A percentile compares a stretch with the other conserved stretches of the same genome.
Evolutionary conservation across 1,140 invertebrate species (phyloP).

Genomic region (Zaprionus davidi): DNA sequence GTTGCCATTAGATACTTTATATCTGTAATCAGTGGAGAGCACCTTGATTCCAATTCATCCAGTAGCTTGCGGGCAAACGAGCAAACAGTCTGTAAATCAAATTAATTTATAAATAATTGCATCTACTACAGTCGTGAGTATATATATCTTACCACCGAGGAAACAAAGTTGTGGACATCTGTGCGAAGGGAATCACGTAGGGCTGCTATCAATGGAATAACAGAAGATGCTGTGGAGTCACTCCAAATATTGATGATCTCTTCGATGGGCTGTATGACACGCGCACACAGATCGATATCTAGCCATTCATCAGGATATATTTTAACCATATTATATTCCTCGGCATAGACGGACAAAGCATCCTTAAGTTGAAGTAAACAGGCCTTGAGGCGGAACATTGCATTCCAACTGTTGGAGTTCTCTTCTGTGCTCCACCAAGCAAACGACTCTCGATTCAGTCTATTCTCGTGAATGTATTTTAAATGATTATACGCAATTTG

Average conservation of each 20-base stretch:
- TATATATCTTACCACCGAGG: slow-evolving; percentile 46
- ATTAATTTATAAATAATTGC: background rate
- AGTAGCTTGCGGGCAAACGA: slow-evolving; percentile 60
- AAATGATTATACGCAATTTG: slow-evolving; percentile 47
- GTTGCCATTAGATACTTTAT: slow-evolving; percentile 62
- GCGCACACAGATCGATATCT: slow-evolving; percentile 60
- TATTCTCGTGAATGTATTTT: slow-evolving; percentile 56
- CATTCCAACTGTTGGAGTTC: slow-evolving; percentile 35
- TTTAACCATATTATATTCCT: slow-evolving; percentile 53
- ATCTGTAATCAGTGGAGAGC: slow-evolving; percentile 39
- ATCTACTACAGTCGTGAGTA: background rate
- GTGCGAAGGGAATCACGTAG: slow-evolving; percentile 55
- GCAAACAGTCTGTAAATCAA: slow-evolving; percentile 46
- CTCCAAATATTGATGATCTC: slow-evolving; percentile 62
- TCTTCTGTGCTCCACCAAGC: slow-evolving; percentile 4
- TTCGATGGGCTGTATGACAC: slow-evolving; percentile 61
- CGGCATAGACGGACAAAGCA: slow-evolving; percentile 45
- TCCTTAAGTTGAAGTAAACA: slow-evolving; percentile 50
- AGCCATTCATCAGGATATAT: slow-evolving; percentile 65
- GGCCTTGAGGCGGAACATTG: slow-evolving; percentile 43
- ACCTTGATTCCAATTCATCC: slow-evolving; percentile 57
- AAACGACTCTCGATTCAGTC: slow-evolving; percentile 32
- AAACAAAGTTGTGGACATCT: slow-evolving; percentile 62
- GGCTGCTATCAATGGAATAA: slow-evolving; percentile 61
- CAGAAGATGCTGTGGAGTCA: slow-evolving; percentile 52